Evolutionary conservation across 1,140 invertebrate species (phyloP).

Genomic region (Neuroterus valhalla): DNA sequence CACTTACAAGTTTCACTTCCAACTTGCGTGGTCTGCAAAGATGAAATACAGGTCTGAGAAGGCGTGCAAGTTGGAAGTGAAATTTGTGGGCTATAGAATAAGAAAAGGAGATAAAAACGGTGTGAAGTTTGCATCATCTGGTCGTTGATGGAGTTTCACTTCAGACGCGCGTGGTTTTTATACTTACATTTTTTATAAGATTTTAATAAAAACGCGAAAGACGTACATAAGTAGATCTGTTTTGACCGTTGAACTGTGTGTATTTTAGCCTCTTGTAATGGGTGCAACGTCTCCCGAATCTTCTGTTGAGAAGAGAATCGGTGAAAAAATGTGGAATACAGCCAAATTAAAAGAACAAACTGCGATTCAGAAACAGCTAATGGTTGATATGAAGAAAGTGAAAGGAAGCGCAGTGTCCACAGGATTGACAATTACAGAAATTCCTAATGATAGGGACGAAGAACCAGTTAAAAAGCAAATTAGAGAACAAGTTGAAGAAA

Average conservation of each 20-base stretch:
- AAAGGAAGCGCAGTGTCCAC: conserved; percentile 49
- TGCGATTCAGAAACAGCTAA: not conserved
- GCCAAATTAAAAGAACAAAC: conserved; percentile 35
- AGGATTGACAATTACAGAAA: conserved; percentile 44
- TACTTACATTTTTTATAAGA: too few relatives aligned
- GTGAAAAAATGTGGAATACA: conserved; percentile 47
- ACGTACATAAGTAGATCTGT: too few relatives aligned
- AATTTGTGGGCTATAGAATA: too few relatives aligned
- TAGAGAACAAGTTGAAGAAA: conserved; percentile 32
- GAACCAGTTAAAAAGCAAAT: conserved; percentile 29
- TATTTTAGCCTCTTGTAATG: conserved; percentile 45
- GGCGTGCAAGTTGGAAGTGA: too few relatives aligned
- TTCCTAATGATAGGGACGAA: conserved; percentile 32
- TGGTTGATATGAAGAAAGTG: conserved; percentile 39
- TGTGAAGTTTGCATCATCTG: too few relatives aligned
- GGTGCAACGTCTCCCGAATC: conserved; percentile 26
- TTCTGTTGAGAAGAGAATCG: conserved; percentile 51
- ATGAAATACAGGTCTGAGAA: too few relatives aligned
- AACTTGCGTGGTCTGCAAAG: too few relatives aligned
- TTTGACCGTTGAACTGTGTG: not conserved
- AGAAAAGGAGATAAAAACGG: too few relatives aligned
- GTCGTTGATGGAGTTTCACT: too few relatives aligned
- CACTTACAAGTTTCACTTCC: too few relatives aligned
- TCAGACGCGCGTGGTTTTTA: too few relatives aligned
- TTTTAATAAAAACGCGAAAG: too few relatives aligned